phyloP scores from a whole-genome alignment of 2,888 invertebrate species.

The Netelia melanura region DNA sequence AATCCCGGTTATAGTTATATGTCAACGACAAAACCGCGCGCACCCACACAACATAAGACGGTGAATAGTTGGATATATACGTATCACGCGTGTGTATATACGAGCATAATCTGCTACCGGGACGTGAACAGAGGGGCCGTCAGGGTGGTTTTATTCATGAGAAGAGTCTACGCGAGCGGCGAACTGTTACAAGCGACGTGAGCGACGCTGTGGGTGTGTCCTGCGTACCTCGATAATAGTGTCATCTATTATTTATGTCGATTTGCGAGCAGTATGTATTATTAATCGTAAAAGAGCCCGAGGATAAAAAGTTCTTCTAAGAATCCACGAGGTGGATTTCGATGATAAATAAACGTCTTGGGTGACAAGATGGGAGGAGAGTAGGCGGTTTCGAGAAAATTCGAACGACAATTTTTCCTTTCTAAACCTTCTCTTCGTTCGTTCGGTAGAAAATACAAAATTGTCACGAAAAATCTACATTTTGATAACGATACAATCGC shows the following conservation, averaged over 20 bases:
- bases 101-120: constrained; percentile 58
- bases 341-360: background rate
- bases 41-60: constrained; percentile 45
- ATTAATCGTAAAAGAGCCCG: constrained; percentile 16
- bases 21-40: constrained; percentile 49
- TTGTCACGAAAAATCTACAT: background rate
- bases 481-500: background rate
- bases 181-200: constrained; percentile 24
- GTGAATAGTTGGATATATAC: constrained; percentile 1
- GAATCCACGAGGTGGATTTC: constrained; percentile 3
- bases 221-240: constrained; percentile 57
- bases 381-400: background rate
- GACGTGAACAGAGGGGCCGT: constrained; percentile 14
- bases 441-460: background rate
- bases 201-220: constrained; percentile 25
- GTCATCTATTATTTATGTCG: constrained; percentile 70
- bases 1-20: constrained; percentile 46
- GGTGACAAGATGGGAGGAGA: background rate
- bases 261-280: constrained; percentile 40
- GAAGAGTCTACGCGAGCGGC: background rate
- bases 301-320: background rate
- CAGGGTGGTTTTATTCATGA: constrained; percentile 72
- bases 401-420: background rate
- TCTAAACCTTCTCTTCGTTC: background rate
- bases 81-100: constrained; percentile 22